These are phyloP conservation scores for Nematolebias whitei DNA, from an alignment of 2,113 vertebrate species.

Conservation along the genomic window DNA sequence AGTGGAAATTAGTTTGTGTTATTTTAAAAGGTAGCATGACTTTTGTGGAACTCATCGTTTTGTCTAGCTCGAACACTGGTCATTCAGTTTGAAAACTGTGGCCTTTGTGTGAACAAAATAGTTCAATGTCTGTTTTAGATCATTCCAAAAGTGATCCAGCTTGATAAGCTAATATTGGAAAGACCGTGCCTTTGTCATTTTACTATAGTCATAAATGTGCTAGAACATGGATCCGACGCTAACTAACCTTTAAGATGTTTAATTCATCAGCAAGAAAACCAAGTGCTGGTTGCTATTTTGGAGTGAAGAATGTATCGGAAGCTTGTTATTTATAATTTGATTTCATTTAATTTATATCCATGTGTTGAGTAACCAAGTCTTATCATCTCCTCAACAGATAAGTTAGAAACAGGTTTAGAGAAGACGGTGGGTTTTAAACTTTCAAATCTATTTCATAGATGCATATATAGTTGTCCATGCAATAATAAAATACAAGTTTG, in stretches of 20 bases:
- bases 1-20: no score
- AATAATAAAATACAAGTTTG: no score
- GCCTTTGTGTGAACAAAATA: no score
- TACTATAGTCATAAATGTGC: constrained; percentile 17
- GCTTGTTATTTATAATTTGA: constrained; percentile 27
- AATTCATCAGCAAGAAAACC: neutral
- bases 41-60: neutral
- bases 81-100: neutral
- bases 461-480: no score
- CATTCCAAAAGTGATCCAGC: constrained; percentile 10
- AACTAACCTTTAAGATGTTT: neutral
- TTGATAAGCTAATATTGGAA: constrained; percentile 19
- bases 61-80: neutral
- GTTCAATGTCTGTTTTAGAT: neutral
- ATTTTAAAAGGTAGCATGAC: neutral
- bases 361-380: constrained; percentile 40
- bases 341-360: constrained; percentile 27
- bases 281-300: neutral
- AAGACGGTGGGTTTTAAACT: neutral
- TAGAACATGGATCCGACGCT: neutral
- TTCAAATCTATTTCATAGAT: neutral
- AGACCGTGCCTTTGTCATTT: constrained; percentile 11
- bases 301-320: constrained; percentile 29
- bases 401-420: neutral
- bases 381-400: constrained; percentile 8